Percentiles rank a stretch among this genome's conserved stretches.
phyloP scores from a whole-genome alignment of 2,113 vertebrate genomes.

The Sceloporus tristichus region DNA sequence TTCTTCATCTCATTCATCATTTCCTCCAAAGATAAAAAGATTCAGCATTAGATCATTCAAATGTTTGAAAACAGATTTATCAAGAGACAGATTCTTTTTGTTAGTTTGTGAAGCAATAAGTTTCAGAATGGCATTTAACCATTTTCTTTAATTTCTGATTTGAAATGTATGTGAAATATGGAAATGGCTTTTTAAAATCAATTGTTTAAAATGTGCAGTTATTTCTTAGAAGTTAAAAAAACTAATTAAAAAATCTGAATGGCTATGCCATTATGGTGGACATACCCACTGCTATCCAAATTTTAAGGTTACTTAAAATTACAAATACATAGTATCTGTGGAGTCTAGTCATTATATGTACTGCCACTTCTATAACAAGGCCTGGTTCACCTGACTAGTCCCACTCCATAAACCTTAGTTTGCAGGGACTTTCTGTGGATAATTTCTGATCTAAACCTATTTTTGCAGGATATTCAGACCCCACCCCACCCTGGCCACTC shows the following conservation, averaged over 20 bases:
- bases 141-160: neutral
- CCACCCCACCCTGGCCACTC: no score
- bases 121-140: neutral
- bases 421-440: neutral
- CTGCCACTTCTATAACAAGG: neutral
- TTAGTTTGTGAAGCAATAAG: neutral
- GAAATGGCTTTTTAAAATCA: neutral
- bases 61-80: constrained; percentile 1
- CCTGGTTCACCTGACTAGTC: neutral
- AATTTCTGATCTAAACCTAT: neutral
- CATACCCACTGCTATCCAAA: neutral
- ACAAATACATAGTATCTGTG: neutral
- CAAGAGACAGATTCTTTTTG: neutral
- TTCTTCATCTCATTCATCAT: neutral
- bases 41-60: neutral
- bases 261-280: neutral
- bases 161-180: neutral
- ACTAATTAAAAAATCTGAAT: neutral
- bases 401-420: neutral
- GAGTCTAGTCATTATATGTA: neutral
- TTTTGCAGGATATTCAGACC: no score
- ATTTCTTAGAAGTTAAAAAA: neutral
- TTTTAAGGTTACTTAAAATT: neutral
- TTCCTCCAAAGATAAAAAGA: neutral
- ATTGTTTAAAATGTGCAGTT: neutral